A percentile compares a stretch with the other conserved stretches of the same genome.
phyloP scores from a whole-genome alignment of 2,113 vertebrate genomes.

The Spheniscus mendiculus region DNA sequence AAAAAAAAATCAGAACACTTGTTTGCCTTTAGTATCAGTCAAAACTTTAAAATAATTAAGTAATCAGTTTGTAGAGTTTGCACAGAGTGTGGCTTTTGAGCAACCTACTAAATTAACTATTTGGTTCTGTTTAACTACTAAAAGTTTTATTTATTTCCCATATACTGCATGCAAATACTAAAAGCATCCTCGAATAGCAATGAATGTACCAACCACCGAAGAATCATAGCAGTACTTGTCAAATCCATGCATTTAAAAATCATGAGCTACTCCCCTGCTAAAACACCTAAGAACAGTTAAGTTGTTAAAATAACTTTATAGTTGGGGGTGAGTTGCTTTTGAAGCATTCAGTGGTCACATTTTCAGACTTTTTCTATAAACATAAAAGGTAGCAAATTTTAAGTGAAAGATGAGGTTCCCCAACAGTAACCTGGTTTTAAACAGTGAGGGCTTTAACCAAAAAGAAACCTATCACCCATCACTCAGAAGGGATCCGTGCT shows the following conservation, averaged over 20 bases:
- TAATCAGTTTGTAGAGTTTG: neutral
- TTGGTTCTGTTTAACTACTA: neutral
- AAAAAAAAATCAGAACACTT: neutral
- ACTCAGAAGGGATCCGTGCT: neutral
- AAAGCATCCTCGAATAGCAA: neutral
- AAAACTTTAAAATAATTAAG: slow-evolving; percentile 37
- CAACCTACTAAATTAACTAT: neutral
- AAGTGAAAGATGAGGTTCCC: neutral
- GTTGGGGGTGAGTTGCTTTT: neutral
- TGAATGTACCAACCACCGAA: neutral
- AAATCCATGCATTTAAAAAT: neutral
- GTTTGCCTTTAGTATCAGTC: neutral
- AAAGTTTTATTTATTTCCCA: neutral
- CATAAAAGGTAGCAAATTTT: neutral
- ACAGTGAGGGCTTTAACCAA: neutral
- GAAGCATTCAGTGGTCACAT: neutral
- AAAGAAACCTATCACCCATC: neutral
- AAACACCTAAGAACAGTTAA: neutral
- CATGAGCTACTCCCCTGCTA: neutral
- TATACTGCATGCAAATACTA: slow-evolving; percentile 34
- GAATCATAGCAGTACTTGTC: neutral
- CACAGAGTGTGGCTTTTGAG: neutral
- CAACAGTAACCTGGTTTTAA: neutral
- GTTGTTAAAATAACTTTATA: neutral
- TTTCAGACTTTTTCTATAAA: neutral